Evolutionary conservation across 2,113 vertebrate species (phyloP).

Genomic region (Fulica atra): DNA sequence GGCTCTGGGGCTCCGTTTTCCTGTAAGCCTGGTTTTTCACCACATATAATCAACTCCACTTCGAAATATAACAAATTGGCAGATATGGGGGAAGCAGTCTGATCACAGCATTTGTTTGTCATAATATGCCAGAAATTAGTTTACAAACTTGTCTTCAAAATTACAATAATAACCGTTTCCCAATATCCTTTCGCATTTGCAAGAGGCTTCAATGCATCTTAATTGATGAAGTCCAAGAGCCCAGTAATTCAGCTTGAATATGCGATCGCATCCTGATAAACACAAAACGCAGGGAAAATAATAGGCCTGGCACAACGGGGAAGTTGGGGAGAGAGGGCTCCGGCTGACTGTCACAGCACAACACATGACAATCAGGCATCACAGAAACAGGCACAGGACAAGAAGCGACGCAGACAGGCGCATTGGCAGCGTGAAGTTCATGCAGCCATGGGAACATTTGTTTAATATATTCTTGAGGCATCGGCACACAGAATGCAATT

Average conservation of each 20-base stretch:
- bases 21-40: not conserved
- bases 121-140: conserved; percentile 57
- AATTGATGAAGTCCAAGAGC: conserved; percentile 38
- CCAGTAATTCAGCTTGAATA: conserved; percentile 10
- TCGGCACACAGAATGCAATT: not conserved
- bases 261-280: not conserved
- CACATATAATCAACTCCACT: conserved; percentile 9
- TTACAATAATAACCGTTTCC: conserved; percentile 22
- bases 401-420: accelerated
- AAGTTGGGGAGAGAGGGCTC: not conserved
- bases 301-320: not conserved
- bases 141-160: conserved; percentile 59
- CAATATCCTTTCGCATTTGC: conserved; percentile 37
- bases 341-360: not conserved
- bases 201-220: conserved; percentile 11
- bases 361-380: not conserved
- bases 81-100: conserved; percentile 15
- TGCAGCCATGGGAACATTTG: not conserved
- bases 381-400: not conserved
- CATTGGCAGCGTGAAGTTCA: not conserved
- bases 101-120: conserved; percentile 55
- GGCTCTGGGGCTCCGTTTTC: not conserved
- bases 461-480: not conserved
- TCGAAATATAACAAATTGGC: not conserved
- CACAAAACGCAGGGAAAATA: not conserved